Conservation (phyloP, 2,888 invertebrate genomes). For the Xanthorhoe designata region DNA sequence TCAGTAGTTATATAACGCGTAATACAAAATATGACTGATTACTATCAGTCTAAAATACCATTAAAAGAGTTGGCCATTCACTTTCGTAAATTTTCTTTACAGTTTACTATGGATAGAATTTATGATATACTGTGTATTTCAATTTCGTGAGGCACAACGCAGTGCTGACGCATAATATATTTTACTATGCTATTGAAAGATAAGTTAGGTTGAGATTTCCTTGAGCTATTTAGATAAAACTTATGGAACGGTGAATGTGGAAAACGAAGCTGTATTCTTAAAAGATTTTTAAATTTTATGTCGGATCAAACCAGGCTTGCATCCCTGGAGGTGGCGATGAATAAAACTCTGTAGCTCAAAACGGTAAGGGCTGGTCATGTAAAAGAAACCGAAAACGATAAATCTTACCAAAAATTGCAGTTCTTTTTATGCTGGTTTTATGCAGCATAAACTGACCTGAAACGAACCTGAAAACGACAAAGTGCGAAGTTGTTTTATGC, state of each 20-base stretch:
- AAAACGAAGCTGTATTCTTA: neutral
- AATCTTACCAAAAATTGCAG: neutral
- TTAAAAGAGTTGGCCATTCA: too few relatives aligned
- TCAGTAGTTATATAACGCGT: too few relatives aligned
- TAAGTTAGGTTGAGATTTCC: conserved; percentile 38
- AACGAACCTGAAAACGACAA: too few relatives aligned
- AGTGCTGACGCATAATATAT: conserved; percentile 32
- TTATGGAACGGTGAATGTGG: neutral
- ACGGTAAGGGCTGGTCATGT: neutral
- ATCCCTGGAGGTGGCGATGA: conserved; percentile 28
- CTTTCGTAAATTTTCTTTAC: too few relatives aligned
- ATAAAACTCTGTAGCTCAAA: conserved; percentile 19
- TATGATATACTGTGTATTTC: neutral
- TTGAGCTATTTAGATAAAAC: conserved; percentile 5
- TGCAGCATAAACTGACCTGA: too few relatives aligned
- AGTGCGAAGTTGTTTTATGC: too few relatives aligned
- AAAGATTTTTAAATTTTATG: conserved; percentile 20
- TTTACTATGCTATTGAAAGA: conserved; percentile 28
- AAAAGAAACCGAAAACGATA: neutral
- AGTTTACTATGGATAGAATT: too few relatives aligned
- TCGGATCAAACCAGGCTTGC: conserved; percentile 11
- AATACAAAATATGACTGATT: too few relatives aligned
- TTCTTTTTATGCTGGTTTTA: neutral
- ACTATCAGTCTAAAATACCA: too few relatives aligned
- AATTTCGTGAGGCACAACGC: neutral